A percentile compares a stretch with the other conserved stretches of the same genome.
Evolutionary conservation across 2,888 invertebrate species (phyloP).

Genomic region (Parapristionchus giblindavisi): DNA sequence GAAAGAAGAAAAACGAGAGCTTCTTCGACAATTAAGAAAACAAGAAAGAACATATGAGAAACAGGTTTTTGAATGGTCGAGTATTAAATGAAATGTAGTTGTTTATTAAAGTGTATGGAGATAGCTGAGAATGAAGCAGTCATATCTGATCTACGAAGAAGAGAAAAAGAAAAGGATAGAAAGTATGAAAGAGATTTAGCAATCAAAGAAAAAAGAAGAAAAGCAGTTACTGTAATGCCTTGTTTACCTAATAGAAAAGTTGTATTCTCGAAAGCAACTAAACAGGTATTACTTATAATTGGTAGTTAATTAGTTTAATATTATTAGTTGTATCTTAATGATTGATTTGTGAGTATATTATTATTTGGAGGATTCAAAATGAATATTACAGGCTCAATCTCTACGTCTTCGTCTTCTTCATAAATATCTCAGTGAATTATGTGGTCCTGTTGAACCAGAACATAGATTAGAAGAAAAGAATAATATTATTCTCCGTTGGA

Average conservation of each 20-base stretch:
- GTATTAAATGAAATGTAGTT: background rate
- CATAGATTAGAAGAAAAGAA: slow-evolving; percentile 35
- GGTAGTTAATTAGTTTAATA: background rate
- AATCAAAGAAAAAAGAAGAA: slow-evolving; percentile 2
- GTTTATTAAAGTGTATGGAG: background rate
- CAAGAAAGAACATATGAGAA: slow-evolving; percentile 9
- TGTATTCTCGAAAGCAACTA: slow-evolving; percentile 33
- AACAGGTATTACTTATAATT: slow-evolving; percentile 8
- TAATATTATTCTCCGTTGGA: slow-evolving; percentile 27
- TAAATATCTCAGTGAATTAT: slow-evolving; percentile 16
- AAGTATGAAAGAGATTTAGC: slow-evolving; percentile 29
- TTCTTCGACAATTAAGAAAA: background rate
- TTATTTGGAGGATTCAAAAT: background rate
- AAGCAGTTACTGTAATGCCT: slow-evolving; percentile 23
- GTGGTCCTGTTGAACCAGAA: slow-evolving; percentile 22
- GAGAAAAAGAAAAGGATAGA: slow-evolving; percentile 6
- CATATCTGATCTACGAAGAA: background rate
- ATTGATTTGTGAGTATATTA: too few species aligned
- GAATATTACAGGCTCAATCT: slow-evolving; percentile 24
- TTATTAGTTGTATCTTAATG: slow-evolving; percentile 20
- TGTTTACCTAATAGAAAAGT: slow-evolving; percentile 32
- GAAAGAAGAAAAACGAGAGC: slow-evolving; percentile 27
- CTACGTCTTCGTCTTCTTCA: slow-evolving; percentile 35
- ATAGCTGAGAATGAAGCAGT: background rate
- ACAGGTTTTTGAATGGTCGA: slow-evolving; percentile 16